Evolutionary conservation across 2,888 invertebrate genomes (phyloP).

Genomic region (Ornithoptera priamus): DNA sequence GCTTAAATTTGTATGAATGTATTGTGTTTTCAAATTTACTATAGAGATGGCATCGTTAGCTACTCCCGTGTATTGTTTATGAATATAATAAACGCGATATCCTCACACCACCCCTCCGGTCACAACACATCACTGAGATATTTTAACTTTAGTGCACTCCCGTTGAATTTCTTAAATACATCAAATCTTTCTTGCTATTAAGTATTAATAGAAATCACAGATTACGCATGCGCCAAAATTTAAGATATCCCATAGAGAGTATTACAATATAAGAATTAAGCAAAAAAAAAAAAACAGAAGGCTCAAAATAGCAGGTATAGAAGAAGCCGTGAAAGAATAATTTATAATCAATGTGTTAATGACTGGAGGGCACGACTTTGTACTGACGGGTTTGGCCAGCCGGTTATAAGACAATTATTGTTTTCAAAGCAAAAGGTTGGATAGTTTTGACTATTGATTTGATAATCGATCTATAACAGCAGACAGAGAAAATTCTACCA

Average conservation of each 20-base stretch:
- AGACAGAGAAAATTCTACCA: conserved; percentile 16
- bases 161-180: conserved; percentile 1
- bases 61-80: conserved; percentile 28
- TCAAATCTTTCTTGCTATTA: neutral
- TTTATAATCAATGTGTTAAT: conserved; percentile 49
- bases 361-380: conserved; percentile 60
- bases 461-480: conserved; percentile 13
- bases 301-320: conserved; percentile 51
- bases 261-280: conserved; percentile 44
- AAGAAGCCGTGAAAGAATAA: conserved; percentile 52
- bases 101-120: conserved; percentile 74
- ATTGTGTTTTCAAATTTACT: neutral
- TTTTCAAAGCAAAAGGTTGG: conserved; percentile 28
- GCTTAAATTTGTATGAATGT: neutral
- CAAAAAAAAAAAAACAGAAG: conserved; percentile 40
- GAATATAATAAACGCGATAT: conserved; percentile 33
- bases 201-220: conserved; percentile 15
- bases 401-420: conserved; percentile 24
- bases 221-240: conserved; percentile 47
- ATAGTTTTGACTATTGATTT: conserved; percentile 4
- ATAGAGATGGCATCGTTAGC: conserved; percentile 14
- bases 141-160: conserved; percentile 46
- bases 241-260: conserved; percentile 45
- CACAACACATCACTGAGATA: conserved; percentile 48
- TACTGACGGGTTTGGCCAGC: conserved; percentile 39